phyloP scores from a whole-genome alignment of 2,113 vertebrate genomes.

The Leptobrachium leishanense region DNA sequence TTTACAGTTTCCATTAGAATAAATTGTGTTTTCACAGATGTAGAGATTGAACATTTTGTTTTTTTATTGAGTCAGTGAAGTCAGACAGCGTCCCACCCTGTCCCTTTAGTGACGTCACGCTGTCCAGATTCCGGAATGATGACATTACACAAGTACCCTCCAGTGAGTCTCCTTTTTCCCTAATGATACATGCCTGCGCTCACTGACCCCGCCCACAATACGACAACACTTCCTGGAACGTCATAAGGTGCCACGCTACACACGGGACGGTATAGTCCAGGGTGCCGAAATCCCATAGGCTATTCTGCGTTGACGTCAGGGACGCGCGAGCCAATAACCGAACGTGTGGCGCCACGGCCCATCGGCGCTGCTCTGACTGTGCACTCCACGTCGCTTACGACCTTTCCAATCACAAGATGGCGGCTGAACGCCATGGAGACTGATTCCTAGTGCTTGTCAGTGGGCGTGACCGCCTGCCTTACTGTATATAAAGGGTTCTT shows the following conservation, averaged over 20 bases:
- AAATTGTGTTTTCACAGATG: too few relatives aligned
- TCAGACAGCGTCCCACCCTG: too few relatives aligned
- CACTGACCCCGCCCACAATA: neutral
- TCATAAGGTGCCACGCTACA: conserved; percentile 32
- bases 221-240: neutral
- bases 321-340: neutral
- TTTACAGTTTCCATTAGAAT: too few relatives aligned
- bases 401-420: conserved; percentile 12
- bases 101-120: too few relatives aligned
- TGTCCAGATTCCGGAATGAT: too few relatives aligned
- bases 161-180: too few relatives aligned
- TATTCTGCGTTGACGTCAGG: neutral
- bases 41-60: too few relatives aligned
- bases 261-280: neutral
- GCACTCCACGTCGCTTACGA: neutral
- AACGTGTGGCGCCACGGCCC: neutral
- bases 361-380: neutral
- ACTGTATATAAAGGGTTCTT: conserved; percentile 11
- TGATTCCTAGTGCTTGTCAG: neutral
- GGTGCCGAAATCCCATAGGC: neutral
- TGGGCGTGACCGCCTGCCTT: neutral
- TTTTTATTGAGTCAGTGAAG: too few relatives aligned
- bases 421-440: conserved; percentile 1
- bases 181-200: too few relatives aligned
- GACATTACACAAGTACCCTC: too few relatives aligned